phyloP scores from a whole-genome alignment of 2,888 invertebrate genomes.

The Endomychus coccineus region DNA sequence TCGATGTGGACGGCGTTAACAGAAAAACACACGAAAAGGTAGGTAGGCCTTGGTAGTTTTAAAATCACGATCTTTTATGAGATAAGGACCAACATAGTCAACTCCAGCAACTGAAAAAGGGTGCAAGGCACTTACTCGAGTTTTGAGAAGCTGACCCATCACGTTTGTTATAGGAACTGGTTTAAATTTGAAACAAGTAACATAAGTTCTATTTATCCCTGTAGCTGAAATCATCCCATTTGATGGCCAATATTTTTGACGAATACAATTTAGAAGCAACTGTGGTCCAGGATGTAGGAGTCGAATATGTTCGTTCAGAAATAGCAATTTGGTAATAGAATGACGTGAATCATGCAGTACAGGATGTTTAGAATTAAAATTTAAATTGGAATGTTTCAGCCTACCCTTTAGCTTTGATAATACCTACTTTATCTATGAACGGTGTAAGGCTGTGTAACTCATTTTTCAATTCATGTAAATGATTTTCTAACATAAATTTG shows the following conservation, averaged over 20 bases:
- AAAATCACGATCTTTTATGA: conserved; percentile 3
- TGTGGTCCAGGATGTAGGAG: conserved; percentile 16
- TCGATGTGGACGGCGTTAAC: too few species aligned
- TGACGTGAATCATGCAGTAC: conserved; percentile 14
- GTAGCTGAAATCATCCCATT: conserved; percentile 7
- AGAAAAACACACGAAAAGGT: not conserved
- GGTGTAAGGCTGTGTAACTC: not conserved
- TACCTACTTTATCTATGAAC: too few species aligned
- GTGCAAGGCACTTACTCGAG: conserved; percentile 7
- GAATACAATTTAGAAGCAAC: conserved; percentile 7
- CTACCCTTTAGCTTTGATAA: conserved; percentile 17
- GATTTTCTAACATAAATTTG: not conserved
- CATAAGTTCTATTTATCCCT: conserved; percentile 9
- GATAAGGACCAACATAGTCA: conserved; percentile 27
- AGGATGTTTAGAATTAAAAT: conserved; percentile 15
- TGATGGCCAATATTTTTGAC: conserved; percentile 14
- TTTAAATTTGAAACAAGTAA: too few species aligned
- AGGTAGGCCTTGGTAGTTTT: not conserved
- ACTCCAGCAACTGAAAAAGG: conserved; percentile 18
- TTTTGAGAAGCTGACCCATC: conserved; percentile 13
- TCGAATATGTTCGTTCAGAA: too few species aligned
- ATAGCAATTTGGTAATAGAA: too few species aligned
- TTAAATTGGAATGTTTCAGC: conserved; percentile 12
- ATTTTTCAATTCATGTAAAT: not conserved
- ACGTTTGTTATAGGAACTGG: too few species aligned